phyloP scores from a whole-genome alignment of 2,888 invertebrate genomes.

The Drosophila mayaguana region DNA sequence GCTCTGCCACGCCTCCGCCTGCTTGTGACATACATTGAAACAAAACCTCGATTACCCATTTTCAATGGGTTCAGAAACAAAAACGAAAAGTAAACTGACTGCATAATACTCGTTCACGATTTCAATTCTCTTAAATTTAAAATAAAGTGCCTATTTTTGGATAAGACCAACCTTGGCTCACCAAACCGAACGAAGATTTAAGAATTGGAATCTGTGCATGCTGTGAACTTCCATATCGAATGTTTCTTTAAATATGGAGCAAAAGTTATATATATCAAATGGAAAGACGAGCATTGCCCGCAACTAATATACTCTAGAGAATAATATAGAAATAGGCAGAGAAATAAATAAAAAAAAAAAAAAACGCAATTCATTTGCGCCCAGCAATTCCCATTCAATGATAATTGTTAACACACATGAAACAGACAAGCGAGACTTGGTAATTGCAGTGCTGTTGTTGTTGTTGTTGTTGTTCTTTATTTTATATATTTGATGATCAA shows the following conservation, averaged over 20 bases:
- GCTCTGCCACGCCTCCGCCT: too few relatives aligned
- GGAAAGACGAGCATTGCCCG: not conserved
- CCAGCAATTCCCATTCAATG: conserved; percentile 54
- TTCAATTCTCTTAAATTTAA: too few relatives aligned
- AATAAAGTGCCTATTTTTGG: too few relatives aligned
- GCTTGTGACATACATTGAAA: too few relatives aligned
- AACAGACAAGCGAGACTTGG: conserved; percentile 53
- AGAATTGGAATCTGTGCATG: too few relatives aligned
- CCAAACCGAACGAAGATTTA: too few relatives aligned
- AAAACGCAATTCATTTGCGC: conserved; percentile 32
- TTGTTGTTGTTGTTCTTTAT: conserved; percentile 28
- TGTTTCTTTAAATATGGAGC: not conserved
- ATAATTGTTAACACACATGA: conserved; percentile 67
- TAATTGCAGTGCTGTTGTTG: conserved; percentile 42
- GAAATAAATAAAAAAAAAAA: conserved; percentile 14
- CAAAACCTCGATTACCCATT: too few relatives aligned
- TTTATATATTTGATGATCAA: conserved; percentile 16
- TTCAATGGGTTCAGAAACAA: too few relatives aligned
- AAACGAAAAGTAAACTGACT: not conserved
- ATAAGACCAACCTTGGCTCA: too few relatives aligned
- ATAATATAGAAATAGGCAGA: not conserved
- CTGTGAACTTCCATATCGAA: not conserved
- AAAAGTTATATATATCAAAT: not conserved
- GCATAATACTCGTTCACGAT: too few relatives aligned
- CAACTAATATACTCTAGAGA: not conserved